These are phyloP conservation scores for Tichodroma muraria DNA, from an alignment of 2,113 vertebrate genomes.

Conservation along the genomic window DNA sequence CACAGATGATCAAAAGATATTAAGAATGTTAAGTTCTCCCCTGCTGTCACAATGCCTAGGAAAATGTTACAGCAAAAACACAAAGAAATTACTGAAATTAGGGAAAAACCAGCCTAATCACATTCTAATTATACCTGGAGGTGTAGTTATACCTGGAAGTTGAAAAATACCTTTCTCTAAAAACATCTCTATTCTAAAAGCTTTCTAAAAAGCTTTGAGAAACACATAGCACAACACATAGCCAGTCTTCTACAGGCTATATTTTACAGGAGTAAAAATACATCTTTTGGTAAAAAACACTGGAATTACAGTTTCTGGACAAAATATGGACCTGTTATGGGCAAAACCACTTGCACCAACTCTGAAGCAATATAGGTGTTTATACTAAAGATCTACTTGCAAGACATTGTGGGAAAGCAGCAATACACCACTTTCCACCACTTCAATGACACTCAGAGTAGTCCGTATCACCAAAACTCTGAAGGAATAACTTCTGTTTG, in stretches of 20 bases:
- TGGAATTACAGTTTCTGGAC: neutral
- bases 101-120: neutral
- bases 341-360: neutral
- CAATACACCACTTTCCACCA: neutral
- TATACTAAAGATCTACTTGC: neutral
- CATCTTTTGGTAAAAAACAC: neutral
- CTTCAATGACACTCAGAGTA: neutral
- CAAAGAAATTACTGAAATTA: neutral
- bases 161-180: neutral
- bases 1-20: neutral
- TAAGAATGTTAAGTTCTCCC: neutral
- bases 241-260: neutral
- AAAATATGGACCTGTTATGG: neutral
- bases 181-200: neutral
- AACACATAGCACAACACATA: neutral
- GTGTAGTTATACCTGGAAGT: neutral
- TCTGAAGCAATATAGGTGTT: neutral
- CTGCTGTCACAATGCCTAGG: neutral
- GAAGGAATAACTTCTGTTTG: neutral
- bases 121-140: neutral
- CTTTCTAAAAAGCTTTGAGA: neutral
- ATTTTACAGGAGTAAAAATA: neutral
- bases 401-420: neutral
- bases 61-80: neutral
- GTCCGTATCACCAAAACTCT: neutral